These are phyloP conservation scores for Malurus melanocephalus DNA, from an alignment of 2,113 vertebrate genomes.

Conservation along the genomic window DNA sequence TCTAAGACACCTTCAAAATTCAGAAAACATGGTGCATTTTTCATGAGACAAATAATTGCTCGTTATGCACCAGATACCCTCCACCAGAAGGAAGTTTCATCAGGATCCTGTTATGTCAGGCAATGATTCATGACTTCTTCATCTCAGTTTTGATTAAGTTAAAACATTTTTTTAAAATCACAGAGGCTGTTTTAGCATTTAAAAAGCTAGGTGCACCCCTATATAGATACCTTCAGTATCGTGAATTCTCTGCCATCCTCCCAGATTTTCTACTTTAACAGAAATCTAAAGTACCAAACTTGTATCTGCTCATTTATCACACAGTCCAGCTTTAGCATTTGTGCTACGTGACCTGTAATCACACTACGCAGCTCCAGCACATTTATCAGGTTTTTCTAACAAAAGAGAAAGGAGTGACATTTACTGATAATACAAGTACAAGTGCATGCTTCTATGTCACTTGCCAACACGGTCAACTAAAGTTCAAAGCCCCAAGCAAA, in stretches of 20 bases:
- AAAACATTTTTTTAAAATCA: not conserved
- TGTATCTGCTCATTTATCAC: conserved; percentile 5
- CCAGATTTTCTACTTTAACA: not conserved
- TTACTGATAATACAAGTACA: conserved; percentile 28
- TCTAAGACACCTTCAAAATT: not conserved
- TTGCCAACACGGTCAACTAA: not conserved
- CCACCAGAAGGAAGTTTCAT: not conserved
- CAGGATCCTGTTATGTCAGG: not conserved
- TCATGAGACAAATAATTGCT: not conserved
- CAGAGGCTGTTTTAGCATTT: not conserved
- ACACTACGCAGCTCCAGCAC: not conserved
- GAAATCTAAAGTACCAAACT: not conserved
- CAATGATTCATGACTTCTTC: not conserved
- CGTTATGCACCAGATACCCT: not conserved
- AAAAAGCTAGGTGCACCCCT: not conserved
- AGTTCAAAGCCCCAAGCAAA: conserved; percentile 11
- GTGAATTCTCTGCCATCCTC: not conserved
- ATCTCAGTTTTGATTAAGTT: not conserved
- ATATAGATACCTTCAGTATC: not conserved
- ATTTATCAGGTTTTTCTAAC: conserved; percentile 30
- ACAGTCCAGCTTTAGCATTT: conserved; percentile 15
- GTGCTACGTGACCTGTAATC: conserved; percentile 22
- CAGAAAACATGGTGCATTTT: not conserved
- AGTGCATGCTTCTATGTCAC: not conserved
- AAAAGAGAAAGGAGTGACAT: conserved; percentile 1